Conservation (phyloP, 2,113 vertebrate genomes). For the Castor canadensis region DNA sequence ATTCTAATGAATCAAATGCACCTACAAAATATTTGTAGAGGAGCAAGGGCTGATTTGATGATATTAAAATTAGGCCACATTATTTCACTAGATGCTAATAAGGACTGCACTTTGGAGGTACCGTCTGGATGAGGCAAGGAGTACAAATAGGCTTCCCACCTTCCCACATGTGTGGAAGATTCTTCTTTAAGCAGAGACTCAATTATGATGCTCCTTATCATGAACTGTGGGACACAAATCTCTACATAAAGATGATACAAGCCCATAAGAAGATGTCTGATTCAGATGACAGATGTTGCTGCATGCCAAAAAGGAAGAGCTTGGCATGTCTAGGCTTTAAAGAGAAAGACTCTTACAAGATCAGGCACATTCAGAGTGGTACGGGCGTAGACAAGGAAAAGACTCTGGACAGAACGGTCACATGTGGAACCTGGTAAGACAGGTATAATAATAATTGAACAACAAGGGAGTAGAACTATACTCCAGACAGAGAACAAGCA, state of each 20-base stretch:
- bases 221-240: background rate
- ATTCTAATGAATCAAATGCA: background rate
- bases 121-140: background rate
- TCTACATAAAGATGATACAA: background rate
- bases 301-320: background rate
- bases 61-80: background rate
- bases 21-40: background rate
- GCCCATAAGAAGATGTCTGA: background rate
- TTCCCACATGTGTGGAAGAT: background rate
- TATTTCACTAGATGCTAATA: background rate
- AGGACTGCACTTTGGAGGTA: background rate
- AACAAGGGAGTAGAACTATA: background rate
- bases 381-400: too few species aligned
- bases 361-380: too few species aligned
- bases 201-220: background rate
- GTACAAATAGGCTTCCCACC: background rate
- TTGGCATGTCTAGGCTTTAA: background rate
- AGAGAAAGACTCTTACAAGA: too few species aligned
- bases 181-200: constrained; percentile 17
- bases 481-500: background rate
- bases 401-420: background rate
- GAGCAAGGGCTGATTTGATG: background rate
- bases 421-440: background rate
- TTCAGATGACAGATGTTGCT: background rate
- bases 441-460: background rate